Base-by-base conservation (phyloP, 2,797 vertebrate genomes). In the Acrossocheilus wenchowensis region DNA sequence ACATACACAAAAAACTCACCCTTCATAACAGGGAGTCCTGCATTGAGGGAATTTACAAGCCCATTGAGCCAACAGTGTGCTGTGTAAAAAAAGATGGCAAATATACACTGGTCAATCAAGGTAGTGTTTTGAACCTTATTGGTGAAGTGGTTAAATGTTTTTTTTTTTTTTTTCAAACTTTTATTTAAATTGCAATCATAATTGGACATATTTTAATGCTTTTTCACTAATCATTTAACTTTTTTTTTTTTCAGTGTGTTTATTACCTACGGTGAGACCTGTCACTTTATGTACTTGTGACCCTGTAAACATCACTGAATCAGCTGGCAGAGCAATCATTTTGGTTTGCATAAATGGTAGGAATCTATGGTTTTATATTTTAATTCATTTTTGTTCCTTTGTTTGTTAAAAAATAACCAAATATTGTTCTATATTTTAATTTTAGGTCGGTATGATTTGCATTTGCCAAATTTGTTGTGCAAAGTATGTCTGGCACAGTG, bases 321-420 rank as follows among this genome's bases (percentile, higher is more conserved):
- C 79, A 54, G 79, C 79, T 68, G 60, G 34, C 34, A 81, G 79
- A 39, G 79, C 60, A 48, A 68, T 81, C 34, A 81, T 81, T 81
- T 81, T 69, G 19, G 26, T 26, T 81, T 81, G 79, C 60, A 81
- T 66, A 81, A 81, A 81, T 64, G 60, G 78, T 66, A 81, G 2
- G 57, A 39, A 81, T 11, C 17, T 36, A 45, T 15, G 52, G 8
- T n/a, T 36, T 78, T 30, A n/a, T 78, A 26, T 19, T 19, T 36
- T 39, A 17, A 19, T 21, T 43, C 1, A 30, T 54, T 57, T 3
- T 17, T 26, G 4, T 21, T 11, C 12, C 17, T 0, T 54, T 7
- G 54, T 30, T 21, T 34, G 6, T 54, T 30, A 36, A 15, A 79
- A 15, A 12, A 48, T 14, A 4, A 48, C 1, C 34, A 36, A 30